Evolutionary conservation across 1,140 invertebrate genomes (phyloP).

Genomic region (Sitophilus oryzae): DNA sequence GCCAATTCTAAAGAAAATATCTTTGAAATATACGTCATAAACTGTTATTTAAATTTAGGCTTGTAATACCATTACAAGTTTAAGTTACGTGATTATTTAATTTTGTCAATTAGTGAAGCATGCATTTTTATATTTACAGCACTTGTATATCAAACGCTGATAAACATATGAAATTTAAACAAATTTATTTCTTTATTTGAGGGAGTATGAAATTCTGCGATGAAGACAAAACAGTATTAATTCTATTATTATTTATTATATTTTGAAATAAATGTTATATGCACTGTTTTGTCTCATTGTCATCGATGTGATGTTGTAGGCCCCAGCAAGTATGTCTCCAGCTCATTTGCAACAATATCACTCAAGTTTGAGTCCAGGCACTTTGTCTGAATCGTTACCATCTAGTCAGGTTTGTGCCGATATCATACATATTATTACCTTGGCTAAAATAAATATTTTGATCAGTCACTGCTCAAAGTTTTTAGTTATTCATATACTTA

Average conservation of each 20-base stretch:
- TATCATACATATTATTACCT: conserved; percentile 9
- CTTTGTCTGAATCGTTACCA: conserved; percentile 69
- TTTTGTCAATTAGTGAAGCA: background rate
- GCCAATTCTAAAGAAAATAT: no score
- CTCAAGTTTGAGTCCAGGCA: conserved; percentile 59
- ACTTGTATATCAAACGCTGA: background rate
- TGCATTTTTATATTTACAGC: conserved; percentile 3
- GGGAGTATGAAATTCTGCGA: conserved; percentile 15
- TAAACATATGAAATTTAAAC: conserved; percentile 6
- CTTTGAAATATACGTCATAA: no score
- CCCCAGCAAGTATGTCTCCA: conserved; percentile 82
- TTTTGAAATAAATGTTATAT: background rate
- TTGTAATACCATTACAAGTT: no score
- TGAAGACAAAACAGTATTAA: conserved; percentile 13
- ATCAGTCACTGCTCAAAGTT: conserved; percentile 3
- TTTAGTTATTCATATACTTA: no score
- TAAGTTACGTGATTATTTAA: no score
- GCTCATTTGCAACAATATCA: conserved; percentile 76
- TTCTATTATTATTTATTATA: background rate
- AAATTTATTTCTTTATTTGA: conserved; percentile 19
- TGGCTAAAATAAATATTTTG: conserved; percentile 6
- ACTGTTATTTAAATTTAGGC: no score
- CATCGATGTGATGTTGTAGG: conserved; percentile 52
- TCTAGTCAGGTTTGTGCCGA: conserved; percentile 65
- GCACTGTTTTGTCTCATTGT: conserved; percentile 18